These are phyloP conservation scores for Spongia lamella DNA, from an alignment of 37 sponge, comb jelly and placozoan species.

Conservation along the genomic window DNA sequence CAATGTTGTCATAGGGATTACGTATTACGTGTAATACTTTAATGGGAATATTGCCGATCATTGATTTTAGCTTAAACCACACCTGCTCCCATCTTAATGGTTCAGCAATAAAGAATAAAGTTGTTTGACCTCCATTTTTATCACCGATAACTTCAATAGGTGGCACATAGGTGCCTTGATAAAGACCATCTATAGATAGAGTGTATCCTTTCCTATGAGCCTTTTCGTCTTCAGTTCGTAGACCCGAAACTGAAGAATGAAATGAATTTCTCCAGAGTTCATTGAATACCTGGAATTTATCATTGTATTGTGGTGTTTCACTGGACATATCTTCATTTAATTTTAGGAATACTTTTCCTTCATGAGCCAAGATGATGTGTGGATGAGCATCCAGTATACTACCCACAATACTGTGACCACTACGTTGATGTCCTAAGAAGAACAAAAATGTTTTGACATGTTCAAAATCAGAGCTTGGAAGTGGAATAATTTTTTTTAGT, in stretches of 20 bases:
- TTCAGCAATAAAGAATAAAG: neutral
- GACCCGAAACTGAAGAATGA: neutral
- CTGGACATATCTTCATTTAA: constrained; percentile 1
- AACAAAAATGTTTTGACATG: too few relatives aligned
- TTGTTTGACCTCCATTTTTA: constrained; percentile 13
- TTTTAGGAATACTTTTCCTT: neutral
- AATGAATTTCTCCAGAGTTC: neutral
- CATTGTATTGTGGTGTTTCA: neutral
- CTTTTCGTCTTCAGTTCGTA: neutral
- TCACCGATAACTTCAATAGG: constrained; percentile 42
- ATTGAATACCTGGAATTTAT: constrained; percentile 11
- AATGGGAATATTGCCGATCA: neutral
- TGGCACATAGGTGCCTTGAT: constrained; percentile 11
- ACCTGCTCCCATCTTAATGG: neutral
- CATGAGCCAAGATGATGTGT: constrained; percentile 16
- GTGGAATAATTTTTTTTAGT: too few relatives aligned
- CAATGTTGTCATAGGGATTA: constrained; percentile 49
- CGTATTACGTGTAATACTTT: constrained; percentile 35
- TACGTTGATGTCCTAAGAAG: constrained; percentile 31
- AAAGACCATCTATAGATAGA: constrained; percentile 9
- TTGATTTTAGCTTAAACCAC: neutral
- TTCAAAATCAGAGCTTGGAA: too few relatives aligned
- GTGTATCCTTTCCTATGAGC: constrained; percentile 47
- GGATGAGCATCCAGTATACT: constrained; percentile 40
- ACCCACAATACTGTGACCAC: constrained; percentile 41